Evolutionary conservation across 2,797 vertebrate genomes (phyloP).

Genomic region (Myotis pilosus): DNA sequence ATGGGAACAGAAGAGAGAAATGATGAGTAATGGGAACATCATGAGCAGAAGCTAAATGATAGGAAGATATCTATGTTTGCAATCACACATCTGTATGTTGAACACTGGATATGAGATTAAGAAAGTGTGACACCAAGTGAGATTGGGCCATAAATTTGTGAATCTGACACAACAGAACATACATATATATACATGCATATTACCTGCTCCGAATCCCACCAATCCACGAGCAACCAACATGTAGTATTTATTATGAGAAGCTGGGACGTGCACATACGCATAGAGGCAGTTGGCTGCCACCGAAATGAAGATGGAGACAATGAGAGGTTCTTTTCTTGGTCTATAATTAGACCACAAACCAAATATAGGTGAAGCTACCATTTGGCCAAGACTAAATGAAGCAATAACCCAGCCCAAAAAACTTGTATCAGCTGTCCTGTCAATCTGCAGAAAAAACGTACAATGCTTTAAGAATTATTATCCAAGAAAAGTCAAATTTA

Average conservation of each 20-base stretch:
- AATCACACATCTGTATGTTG: neutral
- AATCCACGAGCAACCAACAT: conserved; percentile 92
- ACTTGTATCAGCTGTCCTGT: conserved; percentile 88
- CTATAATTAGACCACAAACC: conserved; percentile 96
- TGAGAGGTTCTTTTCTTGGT: conserved; percentile 91
- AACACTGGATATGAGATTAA: neutral
- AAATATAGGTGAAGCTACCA: conserved; percentile 95
- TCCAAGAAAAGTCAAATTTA: neutral
- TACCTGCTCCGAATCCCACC: conserved; percentile 98
- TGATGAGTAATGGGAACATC: neutral
- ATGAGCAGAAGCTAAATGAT: neutral
- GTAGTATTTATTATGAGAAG: conserved; percentile 91
- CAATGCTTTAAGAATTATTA: conserved; percentile 39
- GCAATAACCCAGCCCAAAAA: conserved; percentile 99
- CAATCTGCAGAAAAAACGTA: conserved; percentile 86
- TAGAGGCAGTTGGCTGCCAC: conserved; percentile 94
- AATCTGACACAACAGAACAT: neutral
- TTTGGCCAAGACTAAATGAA: conserved; percentile 95
- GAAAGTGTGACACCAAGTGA: neutral
- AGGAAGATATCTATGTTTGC: neutral
- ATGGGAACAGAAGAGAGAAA: neutral
- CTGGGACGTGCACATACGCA: conserved; percentile 89
- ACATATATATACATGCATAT: conserved; percentile 27
- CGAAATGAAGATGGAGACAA: conserved; percentile 92
- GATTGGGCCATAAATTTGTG: neutral